These are phyloP conservation scores for Drosophila yakuba DNA, from an alignment of 1,140 invertebrate genomes.

Conservation along the genomic window DNA sequence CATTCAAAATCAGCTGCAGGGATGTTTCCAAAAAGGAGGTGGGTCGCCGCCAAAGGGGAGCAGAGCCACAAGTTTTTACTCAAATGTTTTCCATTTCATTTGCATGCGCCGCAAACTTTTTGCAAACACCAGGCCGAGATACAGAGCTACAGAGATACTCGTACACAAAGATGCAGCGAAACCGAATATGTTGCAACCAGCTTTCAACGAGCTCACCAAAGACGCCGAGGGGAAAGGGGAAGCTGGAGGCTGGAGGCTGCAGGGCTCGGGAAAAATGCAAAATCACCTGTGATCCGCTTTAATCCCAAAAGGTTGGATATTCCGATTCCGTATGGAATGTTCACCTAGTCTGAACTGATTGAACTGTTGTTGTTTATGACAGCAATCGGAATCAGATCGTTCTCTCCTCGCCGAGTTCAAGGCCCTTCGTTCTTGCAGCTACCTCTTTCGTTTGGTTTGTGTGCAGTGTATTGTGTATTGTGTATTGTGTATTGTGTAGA, in stretches of 20 bases:
- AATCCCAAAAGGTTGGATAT: not conserved
- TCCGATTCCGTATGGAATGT: constrained; percentile 3
- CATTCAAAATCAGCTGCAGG: constrained; percentile 14
- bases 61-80: constrained; percentile 45
- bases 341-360: not conserved
- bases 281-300: constrained; percentile 7
- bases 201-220: constrained; percentile 42
- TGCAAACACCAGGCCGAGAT: constrained; percentile 28
- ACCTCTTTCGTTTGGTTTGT: not conserved
- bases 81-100: constrained; percentile 79
- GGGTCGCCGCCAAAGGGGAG: constrained; percentile 12
- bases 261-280: constrained; percentile 52
- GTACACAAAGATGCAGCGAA: constrained; percentile 23
- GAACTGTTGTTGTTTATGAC: constrained; percentile 3
- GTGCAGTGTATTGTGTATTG: not conserved
- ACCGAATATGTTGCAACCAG: constrained; percentile 61
- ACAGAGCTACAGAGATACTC: constrained; percentile 7
- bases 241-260: constrained; percentile 9
- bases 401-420: constrained; percentile 3
- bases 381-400: constrained; percentile 1
- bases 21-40: not conserved
- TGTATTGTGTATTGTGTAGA: too few species aligned
- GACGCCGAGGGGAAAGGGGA: not conserved
- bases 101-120: constrained; percentile 66
- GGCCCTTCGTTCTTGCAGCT: not conserved